A percentile compares a stretch with the other conserved stretches of the same genome.
Evolutionary conservation across 1,140 invertebrate species (phyloP).

Genomic region (Callitettix versicolor): DNA sequence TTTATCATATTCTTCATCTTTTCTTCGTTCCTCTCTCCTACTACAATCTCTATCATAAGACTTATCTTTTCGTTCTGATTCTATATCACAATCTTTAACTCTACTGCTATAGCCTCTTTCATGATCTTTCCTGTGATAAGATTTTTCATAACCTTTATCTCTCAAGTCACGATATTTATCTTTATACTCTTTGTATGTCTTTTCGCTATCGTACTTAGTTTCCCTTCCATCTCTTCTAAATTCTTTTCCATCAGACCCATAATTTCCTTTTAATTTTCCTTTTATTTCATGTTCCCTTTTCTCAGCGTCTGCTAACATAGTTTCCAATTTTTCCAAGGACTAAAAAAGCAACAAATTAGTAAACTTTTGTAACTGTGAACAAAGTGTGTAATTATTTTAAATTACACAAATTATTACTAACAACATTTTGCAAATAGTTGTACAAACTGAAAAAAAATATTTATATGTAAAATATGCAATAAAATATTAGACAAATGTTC

Average conservation of each 20-base stretch:
- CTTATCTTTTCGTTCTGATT: no score
- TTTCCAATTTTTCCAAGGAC: conserved; percentile 41
- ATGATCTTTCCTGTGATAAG: no score
- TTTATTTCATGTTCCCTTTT: conserved; percentile 9
- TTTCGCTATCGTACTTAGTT: no score
- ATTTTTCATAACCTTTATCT: no score
- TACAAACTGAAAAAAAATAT: no score
- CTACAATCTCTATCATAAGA: conserved; percentile 10
- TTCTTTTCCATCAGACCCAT: no score
- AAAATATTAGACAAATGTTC: background rate
- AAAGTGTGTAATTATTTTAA: no score
- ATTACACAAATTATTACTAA: background rate
- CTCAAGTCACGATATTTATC: no score
- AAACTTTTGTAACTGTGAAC: background rate
- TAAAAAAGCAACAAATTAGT: conserved; percentile 27
- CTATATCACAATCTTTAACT: no score
- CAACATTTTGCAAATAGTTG: background rate
- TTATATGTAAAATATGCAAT: background rate
- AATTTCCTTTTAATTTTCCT: background rate
- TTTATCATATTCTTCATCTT: background rate
- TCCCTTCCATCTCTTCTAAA: no score
- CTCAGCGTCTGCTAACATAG: conserved; percentile 41
- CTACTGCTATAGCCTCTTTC: no score
- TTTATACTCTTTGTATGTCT: no score
- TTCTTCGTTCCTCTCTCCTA: conserved; percentile 2